Evolutionary conservation across 23 tunicate species (phyloP).

Genomic region (Phallusia fumigata): DNA sequence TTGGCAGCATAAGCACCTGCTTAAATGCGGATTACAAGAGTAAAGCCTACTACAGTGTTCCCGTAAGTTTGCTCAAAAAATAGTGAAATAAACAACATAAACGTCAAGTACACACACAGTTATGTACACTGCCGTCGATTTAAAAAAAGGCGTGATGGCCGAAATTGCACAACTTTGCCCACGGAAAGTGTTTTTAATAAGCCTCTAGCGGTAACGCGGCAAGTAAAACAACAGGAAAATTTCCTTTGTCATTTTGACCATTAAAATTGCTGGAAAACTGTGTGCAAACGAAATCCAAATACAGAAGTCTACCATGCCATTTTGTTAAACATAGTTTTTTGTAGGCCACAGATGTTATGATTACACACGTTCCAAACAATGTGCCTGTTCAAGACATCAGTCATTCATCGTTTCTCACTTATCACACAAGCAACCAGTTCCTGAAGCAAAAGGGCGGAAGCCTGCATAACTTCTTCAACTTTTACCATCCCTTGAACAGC

Average conservation of each 20-base stretch:
- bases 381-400: neutral
- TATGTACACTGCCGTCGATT: too few species aligned
- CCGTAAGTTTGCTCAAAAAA: neutral
- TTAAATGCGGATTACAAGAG: neutral
- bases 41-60: neutral
- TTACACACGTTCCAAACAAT: neutral
- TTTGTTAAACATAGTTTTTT: too few species aligned
- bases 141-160: too few species aligned
- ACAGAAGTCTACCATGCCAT: too few species aligned
- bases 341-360: neutral
- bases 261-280: neutral
- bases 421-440: neutral
- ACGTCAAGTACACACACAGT: too few species aligned
- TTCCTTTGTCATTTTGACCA: too few species aligned
- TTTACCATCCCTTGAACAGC: neutral
- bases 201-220: too few species aligned
- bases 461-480: neutral
- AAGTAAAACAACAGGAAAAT: too few species aligned
- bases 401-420: neutral
- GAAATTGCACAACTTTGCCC: too few species aligned
- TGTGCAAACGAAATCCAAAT: too few species aligned
- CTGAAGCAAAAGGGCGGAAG: neutral
- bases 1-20: neutral
- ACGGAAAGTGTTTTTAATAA: too few species aligned
- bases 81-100: too few species aligned